Evolutionary conservation across 2,888 invertebrate species (phyloP).

Genomic region (Sinopyrophorus schimmeli): DNA sequence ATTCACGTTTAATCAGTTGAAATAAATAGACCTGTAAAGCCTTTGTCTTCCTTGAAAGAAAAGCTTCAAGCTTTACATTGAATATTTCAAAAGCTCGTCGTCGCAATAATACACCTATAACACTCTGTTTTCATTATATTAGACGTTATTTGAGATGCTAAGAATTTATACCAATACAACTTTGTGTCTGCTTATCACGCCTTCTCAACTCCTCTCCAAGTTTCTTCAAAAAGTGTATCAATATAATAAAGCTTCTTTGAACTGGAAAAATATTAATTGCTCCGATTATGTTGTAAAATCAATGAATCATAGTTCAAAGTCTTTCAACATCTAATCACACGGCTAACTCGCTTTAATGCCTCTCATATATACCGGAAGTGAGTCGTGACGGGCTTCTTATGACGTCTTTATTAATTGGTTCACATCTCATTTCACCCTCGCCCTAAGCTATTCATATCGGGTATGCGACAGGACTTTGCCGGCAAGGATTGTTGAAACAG

Average conservation of each 20-base stretch:
- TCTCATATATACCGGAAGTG: slow-evolving; percentile 7
- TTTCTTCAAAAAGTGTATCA: too few species aligned
- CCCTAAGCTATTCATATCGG: slow-evolving; percentile 27
- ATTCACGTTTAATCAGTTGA: slow-evolving; percentile 31
- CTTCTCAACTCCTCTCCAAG: too few species aligned
- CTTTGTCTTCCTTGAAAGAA: slow-evolving; percentile 27
- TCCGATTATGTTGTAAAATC: too few species aligned
- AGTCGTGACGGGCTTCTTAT: slow-evolving; percentile 23
- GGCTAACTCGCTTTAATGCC: slow-evolving; percentile 1
- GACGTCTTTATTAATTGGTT: slow-evolving; percentile 35
- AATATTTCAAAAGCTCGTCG: slow-evolving; percentile 33
- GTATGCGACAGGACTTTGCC: slow-evolving; percentile 22
- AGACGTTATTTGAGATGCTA: slow-evolving; percentile 18
- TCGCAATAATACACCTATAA: slow-evolving; percentile 31
- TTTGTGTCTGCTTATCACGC: slow-evolving; percentile 8
- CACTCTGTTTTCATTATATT: slow-evolving; percentile 31
- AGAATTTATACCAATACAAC: slow-evolving; percentile 20
- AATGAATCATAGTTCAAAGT: too few species aligned
- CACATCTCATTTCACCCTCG: slow-evolving; percentile 32
- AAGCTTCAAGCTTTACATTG: slow-evolving; percentile 26
- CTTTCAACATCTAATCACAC: slow-evolving; percentile 2
- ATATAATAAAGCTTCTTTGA: too few species aligned
- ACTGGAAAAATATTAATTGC: too few species aligned
- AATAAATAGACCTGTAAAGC: slow-evolving; percentile 29
- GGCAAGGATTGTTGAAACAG: slow-evolving; percentile 33